Percentiles rank a stretch among this genome's conserved stretches.
Conservation (phyloP, 1,140 invertebrate genomes). For the Tetraneura akinire region DNA sequence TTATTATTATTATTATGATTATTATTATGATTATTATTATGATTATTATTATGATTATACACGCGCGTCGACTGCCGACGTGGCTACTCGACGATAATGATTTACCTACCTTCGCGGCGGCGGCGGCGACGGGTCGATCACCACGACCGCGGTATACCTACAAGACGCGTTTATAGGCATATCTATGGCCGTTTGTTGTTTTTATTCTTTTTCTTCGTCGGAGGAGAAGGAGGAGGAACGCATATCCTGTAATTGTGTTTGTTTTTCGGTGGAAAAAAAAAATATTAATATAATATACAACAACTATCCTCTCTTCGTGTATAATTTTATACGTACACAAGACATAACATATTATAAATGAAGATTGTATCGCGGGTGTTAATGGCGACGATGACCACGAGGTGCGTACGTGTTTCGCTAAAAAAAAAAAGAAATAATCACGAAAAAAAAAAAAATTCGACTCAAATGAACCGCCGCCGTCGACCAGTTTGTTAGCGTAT, state of each 20-base stretch:
- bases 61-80: neutral
- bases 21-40: neutral
- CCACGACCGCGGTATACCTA: neutral
- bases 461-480: conserved; percentile 17
- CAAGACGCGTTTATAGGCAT: no score
- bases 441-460: conserved; percentile 16
- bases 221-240: neutral
- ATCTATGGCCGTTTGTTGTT: no score
- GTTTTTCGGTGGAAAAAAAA: neutral
- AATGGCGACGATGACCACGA: conserved; percentile 6
- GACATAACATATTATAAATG: neutral
- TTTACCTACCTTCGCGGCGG: neutral
- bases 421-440: no score
- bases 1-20: neutral
- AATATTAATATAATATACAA: neutral
- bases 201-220: neutral
- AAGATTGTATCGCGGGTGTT: conserved; percentile 46
- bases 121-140: neutral
- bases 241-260: conserved; percentile 23
- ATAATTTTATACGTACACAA: no score
- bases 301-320: no score
- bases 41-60: no score
- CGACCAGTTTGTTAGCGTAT: conserved; percentile 33
- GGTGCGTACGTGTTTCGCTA: neutral
- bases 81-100: neutral